Conservation (phyloP, 2,888 invertebrate genomes). For the Cheilosia grossa region DNA sequence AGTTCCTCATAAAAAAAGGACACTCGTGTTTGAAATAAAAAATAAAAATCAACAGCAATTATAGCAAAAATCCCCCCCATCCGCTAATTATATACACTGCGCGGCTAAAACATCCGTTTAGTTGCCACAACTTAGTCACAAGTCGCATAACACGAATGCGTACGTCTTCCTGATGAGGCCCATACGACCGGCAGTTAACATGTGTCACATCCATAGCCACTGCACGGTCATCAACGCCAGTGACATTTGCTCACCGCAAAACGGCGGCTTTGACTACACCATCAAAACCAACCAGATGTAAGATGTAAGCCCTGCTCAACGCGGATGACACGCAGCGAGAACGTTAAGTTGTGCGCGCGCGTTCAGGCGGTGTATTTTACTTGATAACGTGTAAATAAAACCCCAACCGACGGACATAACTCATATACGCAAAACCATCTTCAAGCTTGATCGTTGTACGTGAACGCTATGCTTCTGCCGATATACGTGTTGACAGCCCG, state of each 20-base stretch:
- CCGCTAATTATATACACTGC: too few relatives aligned
- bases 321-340: slow-evolving; percentile 53
- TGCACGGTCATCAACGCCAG: slow-evolving; percentile 61
- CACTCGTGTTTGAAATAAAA: too few relatives aligned
- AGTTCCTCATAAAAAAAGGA: too few relatives aligned
- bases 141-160: neutral
- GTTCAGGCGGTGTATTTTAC: slow-evolving; percentile 65
- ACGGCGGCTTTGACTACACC: slow-evolving; percentile 7
- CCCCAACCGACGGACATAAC: slow-evolving; percentile 62
- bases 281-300: neutral
- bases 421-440: slow-evolving; percentile 73
- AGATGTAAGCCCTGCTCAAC: slow-evolving; percentile 33
- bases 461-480: slow-evolving; percentile 65
- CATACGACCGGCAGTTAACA: slow-evolving; percentile 54
- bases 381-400: slow-evolving; percentile 73
- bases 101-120: neutral
- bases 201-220: slow-evolving; percentile 53
- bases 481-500: slow-evolving; percentile 73
- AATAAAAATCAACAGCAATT: too few relatives aligned
- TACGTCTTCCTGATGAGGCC: neutral
- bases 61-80: too few relatives aligned
- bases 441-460: slow-evolving; percentile 64
- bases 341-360: slow-evolving; percentile 35
- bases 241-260: slow-evolving; percentile 53
- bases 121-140: neutral